These are phyloP conservation scores for Scelioninae gen. 1 DNA, from an alignment of 2,888 invertebrate species.

Conservation along the genomic window DNA sequence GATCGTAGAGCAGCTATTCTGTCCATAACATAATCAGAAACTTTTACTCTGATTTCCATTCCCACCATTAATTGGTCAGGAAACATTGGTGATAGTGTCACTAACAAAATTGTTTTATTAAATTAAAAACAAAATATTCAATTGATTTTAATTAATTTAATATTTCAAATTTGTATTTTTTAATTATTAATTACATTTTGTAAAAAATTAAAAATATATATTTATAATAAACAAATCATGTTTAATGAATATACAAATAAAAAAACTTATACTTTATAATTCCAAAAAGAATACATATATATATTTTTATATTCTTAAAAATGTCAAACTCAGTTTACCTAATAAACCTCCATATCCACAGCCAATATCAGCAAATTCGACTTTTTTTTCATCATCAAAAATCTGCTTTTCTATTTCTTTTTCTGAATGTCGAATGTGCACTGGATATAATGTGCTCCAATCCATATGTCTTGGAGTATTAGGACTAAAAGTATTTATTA, in stretches of 20 bases:
- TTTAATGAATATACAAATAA: too few relatives aligned
- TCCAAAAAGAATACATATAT: too few relatives aligned
- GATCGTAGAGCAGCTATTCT: constrained; percentile 94
- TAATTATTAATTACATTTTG: neutral
- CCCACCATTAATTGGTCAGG: constrained; percentile 95
- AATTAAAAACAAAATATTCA: neutral
- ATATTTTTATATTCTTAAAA: too few relatives aligned
- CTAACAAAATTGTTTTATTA: constrained; percentile 82
- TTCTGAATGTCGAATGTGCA: constrained; percentile 77
- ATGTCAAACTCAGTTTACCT: constrained; percentile 84
- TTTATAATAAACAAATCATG: too few relatives aligned
- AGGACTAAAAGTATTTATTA: constrained; percentile 88
- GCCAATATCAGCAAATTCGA: constrained; percentile 98
- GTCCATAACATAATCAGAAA: constrained; percentile 98
- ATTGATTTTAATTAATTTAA: neutral
- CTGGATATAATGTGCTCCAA: constrained; percentile 93
- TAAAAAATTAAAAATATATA: too few relatives aligned
- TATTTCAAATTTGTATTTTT: neutral
- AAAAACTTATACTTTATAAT: neutral
- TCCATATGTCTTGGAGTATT: constrained; percentile 90
- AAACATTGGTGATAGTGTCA: constrained; percentile 95
- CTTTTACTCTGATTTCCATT: constrained; percentile 99
- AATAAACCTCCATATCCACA: constrained; percentile 99
- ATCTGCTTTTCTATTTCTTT: constrained; percentile 79
- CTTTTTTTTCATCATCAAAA: constrained; percentile 69